Percentiles rank a stretch among this genome's conserved stretches.
phyloP scores from a whole-genome alignment of 2,113 vertebrate genomes.

The Sylvietta virens region DNA sequence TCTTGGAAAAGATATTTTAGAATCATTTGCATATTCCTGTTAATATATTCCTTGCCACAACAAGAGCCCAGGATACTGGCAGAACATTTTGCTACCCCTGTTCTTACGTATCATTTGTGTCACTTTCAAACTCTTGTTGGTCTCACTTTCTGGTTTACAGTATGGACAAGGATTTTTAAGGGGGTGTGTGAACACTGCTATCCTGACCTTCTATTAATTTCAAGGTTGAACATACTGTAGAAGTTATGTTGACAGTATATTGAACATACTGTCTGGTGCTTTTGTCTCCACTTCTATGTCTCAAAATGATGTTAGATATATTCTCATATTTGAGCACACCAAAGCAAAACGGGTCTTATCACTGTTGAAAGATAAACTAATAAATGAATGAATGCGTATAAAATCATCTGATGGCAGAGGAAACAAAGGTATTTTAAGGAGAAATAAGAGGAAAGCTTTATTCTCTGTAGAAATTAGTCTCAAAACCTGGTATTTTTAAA shows the following conservation, averaged over 20 bases:
- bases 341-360: background rate
- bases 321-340: background rate
- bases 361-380: background rate
- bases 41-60: background rate
- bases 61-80: background rate
- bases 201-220: background rate
- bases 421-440: background rate
- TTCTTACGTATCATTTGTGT: fast-evolving
- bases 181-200: background rate
- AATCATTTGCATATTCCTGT: background rate
- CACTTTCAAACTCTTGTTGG: background rate
- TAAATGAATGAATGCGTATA: background rate
- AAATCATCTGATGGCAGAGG: background rate
- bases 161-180: background rate
- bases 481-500: background rate
- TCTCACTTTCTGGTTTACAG: background rate
- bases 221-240: background rate
- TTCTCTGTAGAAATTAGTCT: background rate
- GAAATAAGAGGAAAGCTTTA: background rate
- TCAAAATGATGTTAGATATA: background rate
- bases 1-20: background rate
- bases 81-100: background rate
- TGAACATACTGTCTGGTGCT: background rate
- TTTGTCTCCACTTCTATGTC: background rate
- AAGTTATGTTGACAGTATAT: too few species aligned